These are phyloP conservation scores for Lasaia peninsularis DNA, from an alignment of 1,140 invertebrate species.

Conservation along the genomic window DNA sequence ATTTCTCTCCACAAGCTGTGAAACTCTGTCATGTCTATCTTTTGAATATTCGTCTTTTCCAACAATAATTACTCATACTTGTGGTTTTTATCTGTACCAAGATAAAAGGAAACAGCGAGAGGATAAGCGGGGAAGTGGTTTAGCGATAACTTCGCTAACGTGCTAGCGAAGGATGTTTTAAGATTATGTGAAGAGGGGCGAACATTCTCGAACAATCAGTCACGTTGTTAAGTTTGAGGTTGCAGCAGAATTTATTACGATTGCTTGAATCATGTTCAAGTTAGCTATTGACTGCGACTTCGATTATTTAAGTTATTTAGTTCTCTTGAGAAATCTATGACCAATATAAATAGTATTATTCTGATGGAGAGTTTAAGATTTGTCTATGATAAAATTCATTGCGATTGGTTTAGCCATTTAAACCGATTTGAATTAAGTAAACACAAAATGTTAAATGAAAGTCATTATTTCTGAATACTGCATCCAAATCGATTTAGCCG, in stretches of 20 bases:
- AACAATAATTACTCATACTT: not conserved
- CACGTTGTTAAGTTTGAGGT: constrained; percentile 4
- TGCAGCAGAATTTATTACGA: not conserved
- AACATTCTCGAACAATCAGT: constrained; percentile 7
- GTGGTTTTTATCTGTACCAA: constrained; percentile 1
- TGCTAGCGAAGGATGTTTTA: constrained; percentile 9
- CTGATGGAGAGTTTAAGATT: too few species aligned
- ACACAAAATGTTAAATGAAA: too few species aligned
- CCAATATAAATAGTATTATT: too few species aligned
- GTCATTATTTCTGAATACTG: too few species aligned
- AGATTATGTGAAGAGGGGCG: constrained; percentile 10
- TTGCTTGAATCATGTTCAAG: not conserved
- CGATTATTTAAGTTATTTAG: too few species aligned
- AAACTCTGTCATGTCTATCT: not conserved
- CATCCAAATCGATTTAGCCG: too few species aligned
- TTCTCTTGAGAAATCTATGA: too few species aligned
- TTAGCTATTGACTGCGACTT: not conserved
- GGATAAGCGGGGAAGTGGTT: constrained; percentile 6
- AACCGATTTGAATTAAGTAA: too few species aligned
- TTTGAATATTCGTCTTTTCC: not conserved
- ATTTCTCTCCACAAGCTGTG: too few species aligned
- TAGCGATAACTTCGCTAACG: constrained; percentile 10
- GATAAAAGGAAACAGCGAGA: constrained; percentile 6
- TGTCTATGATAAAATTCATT: too few species aligned
- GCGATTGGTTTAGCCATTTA: too few species aligned